Percentiles rank a stretch among this genome's conserved stretches.
Evolutionary conservation across 2,797 vertebrate species (phyloP).

Genomic region (Staurois parvus): DNA sequence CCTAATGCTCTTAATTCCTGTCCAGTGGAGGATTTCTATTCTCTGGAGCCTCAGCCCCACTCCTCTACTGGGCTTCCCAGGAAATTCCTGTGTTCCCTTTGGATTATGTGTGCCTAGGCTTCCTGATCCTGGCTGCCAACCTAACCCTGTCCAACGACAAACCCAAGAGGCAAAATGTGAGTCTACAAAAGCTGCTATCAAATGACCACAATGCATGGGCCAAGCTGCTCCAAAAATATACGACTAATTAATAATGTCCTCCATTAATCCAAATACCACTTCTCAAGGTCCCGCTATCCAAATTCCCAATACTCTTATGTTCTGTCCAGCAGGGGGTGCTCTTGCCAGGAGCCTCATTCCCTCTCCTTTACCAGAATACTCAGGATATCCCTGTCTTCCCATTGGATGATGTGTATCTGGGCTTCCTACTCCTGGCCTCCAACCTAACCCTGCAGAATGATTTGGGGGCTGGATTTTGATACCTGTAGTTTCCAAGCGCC

Average conservation of each 20-base stretch:
- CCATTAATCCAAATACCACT: neutral
- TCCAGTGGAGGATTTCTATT: too few species aligned
- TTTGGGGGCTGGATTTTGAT: neutral
- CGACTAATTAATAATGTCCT: rapidly evolving
- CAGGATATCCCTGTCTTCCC: constrained; percentile 47
- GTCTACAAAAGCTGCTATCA: neutral
- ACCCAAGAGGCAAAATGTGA: too few species aligned
- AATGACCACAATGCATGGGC: neutral
- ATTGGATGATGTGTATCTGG: constrained; percentile 49
- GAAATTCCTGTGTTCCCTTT: too few species aligned
- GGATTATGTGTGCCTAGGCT: too few species aligned
- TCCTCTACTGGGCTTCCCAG: too few species aligned
- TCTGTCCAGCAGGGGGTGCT: constrained; percentile 50
- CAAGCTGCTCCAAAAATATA: too few species aligned
- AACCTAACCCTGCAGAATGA: constrained; percentile 20
- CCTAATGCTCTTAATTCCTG: too few species aligned
- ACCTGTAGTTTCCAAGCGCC: neutral
- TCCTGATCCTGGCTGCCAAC: too few species aligned
- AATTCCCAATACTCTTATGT: constrained; percentile 26
- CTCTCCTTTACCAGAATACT: neutral
- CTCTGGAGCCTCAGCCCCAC: too few species aligned
- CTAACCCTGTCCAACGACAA: too few species aligned
- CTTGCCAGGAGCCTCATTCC: neutral
- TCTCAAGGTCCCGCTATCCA: neutral
- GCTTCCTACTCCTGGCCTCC: constrained; percentile 7